Conservation (phyloP, 2,113 vertebrate species). For the Paedocypris sp. region DNA sequence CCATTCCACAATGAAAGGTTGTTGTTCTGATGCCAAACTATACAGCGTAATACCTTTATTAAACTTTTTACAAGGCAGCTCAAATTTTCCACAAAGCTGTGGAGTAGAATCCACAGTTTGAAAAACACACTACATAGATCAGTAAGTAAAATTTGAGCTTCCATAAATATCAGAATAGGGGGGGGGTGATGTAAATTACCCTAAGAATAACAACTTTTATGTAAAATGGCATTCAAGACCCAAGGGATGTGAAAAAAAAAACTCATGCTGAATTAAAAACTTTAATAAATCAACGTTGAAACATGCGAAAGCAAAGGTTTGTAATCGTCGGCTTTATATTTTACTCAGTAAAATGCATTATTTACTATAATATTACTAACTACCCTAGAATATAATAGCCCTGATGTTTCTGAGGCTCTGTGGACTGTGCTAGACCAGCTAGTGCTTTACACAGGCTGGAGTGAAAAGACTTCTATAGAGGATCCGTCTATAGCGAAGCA, state of each 20-base stretch:
- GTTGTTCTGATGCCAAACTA: background rate
- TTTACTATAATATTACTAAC: no score
- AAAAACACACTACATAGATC: constrained; percentile 7
- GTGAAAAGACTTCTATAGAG: constrained; percentile 46
- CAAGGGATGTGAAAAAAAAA: no score
- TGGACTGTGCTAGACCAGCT: constrained; percentile 4
- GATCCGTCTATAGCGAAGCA: constrained; percentile 35
- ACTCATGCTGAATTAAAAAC: background rate
- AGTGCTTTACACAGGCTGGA: constrained; percentile 20
- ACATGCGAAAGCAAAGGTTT: no score
- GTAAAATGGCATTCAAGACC: background rate
- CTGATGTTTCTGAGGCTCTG: background rate
- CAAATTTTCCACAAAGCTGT: constrained; percentile 24
- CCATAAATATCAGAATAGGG: background rate
- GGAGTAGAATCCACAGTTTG: constrained; percentile 18
- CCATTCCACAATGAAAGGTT: constrained; percentile 8
- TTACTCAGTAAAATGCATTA: no score
- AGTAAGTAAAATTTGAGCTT: constrained; percentile 16
- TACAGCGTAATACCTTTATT: background rate
- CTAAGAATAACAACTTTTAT: background rate
- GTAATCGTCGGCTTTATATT: no score
- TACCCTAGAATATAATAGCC: background rate
- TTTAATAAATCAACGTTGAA: background rate
- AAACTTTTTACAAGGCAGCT: background rate
- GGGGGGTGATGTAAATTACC: no score